Evolutionary conservation across 1,140 invertebrate species (phyloP).

Genomic region (Carposina sasakii): DNA sequence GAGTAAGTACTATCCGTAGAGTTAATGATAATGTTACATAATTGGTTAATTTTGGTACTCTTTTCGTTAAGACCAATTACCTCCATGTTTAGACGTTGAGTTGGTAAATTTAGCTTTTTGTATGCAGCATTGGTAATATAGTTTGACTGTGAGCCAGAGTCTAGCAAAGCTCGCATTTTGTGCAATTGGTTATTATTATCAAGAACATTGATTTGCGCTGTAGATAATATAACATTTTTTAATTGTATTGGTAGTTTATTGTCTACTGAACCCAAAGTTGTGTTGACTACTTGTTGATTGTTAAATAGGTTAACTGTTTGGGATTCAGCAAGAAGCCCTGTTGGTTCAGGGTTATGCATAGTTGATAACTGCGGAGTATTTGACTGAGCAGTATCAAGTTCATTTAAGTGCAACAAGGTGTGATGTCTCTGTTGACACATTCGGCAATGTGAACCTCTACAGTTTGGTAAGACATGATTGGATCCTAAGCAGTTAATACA

Average conservation of each 20-base stretch:
- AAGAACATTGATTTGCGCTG: not conserved
- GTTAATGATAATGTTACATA: not conserved
- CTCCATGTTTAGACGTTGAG: not conserved
- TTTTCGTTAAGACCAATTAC: conserved; percentile 3
- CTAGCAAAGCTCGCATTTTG: not conserved
- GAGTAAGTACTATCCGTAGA: not conserved
- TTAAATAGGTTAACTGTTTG: not conserved
- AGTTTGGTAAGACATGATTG: conserved; percentile 1
- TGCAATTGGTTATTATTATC: conserved; percentile 4
- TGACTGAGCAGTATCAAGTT: not conserved
- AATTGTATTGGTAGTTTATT: not conserved
- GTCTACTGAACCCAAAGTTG: not conserved
- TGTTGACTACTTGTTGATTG: not conserved
- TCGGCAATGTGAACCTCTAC: not conserved
- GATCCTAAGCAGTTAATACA: not conserved
- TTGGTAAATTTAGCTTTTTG: not conserved
- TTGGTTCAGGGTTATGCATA: not conserved
- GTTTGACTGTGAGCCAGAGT: not conserved
- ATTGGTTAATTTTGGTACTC: not conserved
- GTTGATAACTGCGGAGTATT: not conserved
- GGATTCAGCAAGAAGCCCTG: not conserved
- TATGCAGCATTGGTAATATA: not conserved
- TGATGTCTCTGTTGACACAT: conserved; percentile 2
- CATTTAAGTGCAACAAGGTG: not conserved
- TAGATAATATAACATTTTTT: not conserved